phyloP scores from a whole-genome alignment of 2,113 vertebrate genomes.

The Pampusana beccarii region DNA sequence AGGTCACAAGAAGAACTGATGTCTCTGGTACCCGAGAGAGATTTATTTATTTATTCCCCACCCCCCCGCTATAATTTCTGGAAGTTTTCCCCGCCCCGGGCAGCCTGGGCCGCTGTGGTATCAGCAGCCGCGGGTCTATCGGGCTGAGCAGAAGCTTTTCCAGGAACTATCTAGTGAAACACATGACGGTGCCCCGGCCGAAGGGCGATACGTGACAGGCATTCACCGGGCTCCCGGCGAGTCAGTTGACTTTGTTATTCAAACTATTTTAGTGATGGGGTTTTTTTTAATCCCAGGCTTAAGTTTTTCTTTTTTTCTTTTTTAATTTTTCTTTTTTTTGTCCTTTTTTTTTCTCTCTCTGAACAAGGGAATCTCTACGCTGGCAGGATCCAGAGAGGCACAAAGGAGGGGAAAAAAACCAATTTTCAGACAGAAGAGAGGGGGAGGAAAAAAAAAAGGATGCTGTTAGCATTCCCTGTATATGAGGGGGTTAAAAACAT shows the following conservation, averaged over 20 bases:
- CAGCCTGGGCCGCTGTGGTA: conserved; percentile 3
- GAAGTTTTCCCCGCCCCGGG: not conserved
- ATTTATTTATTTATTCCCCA: not conserved
- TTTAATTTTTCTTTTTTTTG: not conserved
- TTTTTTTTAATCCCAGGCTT: conserved; percentile 48
- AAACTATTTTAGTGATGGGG: conserved; percentile 51
- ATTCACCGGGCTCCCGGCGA: not conserved
- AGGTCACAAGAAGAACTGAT: not conserved
- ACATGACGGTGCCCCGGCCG: not conserved
- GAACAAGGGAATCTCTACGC: conserved; percentile 60
- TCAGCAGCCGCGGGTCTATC: conserved; percentile 66
- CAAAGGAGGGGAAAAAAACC: not conserved
- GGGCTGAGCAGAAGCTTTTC: conserved; percentile 49
- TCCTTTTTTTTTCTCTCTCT: not conserved
- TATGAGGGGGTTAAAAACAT: not conserved
- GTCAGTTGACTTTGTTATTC: conserved; percentile 64
- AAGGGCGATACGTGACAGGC: conserved; percentile 35
- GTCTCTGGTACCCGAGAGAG: not conserved
- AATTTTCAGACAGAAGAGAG: not conserved
- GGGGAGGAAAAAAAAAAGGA: not conserved
- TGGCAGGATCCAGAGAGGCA: conserved; percentile 63
- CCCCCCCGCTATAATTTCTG: not conserved
- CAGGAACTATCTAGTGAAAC: conserved; percentile 56
- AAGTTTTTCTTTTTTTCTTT: not conserved
- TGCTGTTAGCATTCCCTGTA: conserved; percentile 52